phyloP scores from a whole-genome alignment of 1,140 invertebrate species.

The Orius laevigatus region DNA sequence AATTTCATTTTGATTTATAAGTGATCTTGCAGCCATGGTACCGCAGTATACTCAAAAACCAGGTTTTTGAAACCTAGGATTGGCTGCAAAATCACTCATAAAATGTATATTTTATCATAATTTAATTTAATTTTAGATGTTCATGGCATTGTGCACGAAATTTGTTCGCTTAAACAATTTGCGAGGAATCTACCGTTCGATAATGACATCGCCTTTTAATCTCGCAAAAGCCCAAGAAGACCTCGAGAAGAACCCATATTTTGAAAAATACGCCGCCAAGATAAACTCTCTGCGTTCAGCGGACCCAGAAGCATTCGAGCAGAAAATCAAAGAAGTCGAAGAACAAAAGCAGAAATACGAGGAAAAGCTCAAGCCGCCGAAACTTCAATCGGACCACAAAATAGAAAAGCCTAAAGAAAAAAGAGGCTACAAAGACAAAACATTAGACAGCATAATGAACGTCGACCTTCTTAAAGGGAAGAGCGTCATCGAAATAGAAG shows the following conservation, averaged over 20 bases:
- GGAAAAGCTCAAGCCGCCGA: conserved; percentile 30
- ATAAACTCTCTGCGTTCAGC: conserved; percentile 33
- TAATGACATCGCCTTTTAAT: conserved; percentile 14
- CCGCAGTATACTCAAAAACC: too few relatives aligned
- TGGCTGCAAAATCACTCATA: too few relatives aligned
- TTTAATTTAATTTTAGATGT: too few relatives aligned
- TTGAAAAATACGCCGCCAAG: conserved; percentile 62
- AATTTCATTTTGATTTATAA: too few relatives aligned
- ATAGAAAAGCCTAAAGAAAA: background rate
- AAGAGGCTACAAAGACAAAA: conserved; percentile 19
- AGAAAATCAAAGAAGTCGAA: conserved; percentile 59
- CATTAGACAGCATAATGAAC: conserved; percentile 60
- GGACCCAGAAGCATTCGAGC: conserved; percentile 34
- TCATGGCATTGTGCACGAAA: background rate
- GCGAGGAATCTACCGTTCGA: background rate
- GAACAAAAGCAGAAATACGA: conserved; percentile 43
- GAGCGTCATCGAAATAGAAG: conserved; percentile 49
- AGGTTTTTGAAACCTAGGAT: too few relatives aligned
- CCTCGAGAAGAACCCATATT: conserved; percentile 61
- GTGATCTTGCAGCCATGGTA: too few relatives aligned
- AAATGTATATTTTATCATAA: too few relatives aligned
- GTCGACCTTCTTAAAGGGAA: conserved; percentile 57
- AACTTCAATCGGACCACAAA: conserved; percentile 24
- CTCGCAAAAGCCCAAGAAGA: conserved; percentile 40
- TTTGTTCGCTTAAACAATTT: background rate